Base-by-base conservation (phyloP, 2,113 vertebrate genomes). In the Monopterus albus region DNA sequence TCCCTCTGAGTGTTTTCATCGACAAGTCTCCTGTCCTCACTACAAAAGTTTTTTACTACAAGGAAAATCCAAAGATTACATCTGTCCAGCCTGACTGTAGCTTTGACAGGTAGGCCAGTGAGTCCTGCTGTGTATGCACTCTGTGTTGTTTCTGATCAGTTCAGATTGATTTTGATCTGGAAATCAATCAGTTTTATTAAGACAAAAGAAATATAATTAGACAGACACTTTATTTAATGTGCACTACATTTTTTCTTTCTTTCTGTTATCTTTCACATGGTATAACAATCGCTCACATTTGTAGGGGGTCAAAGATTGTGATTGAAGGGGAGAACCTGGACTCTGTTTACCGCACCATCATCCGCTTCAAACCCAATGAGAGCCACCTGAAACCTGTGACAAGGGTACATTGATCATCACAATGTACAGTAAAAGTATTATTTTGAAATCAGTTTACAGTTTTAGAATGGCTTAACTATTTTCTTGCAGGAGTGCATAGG, bases 281-380 rank as follows among this genome's bases (percentile, higher is more conserved):
- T 21, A 28, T 18, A 28, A 53, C n/a, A 3, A 17, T 23, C 18
- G 47, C 15, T 42, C 2, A 38, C 33, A n/a, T 63, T 11, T 68
- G 0, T 15, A 98, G 98, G 42, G 96, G 95, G 23, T 97, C 95
- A 0, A 89, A 83, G 3, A 88, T 99, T 72, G 94, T 94, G 21
- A 89, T 99, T 53, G 79, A 62, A 2, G 96, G 98, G 42, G 87
- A 89, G 58, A 94, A 97, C 87, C 91, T 99, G 88, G 93, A 96
- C 78, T 97, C 98, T 0, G 94, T 94, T 1, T 95, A 93, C 78
- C 91, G 85, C 0, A 91, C 94, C 7, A 53, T 85, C 15, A 85
- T 95, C n/a, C 91, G 86, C 38, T 96, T 96, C 59, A 91, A 91
- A 89, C 92, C 93, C 70, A 93, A 92, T 14, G 93, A 94, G 72